A percentile compares a stretch with the other conserved stretches of the same genome.
Evolutionary conservation across 2,113 vertebrate genomes (phyloP).

Genomic region (Pseudopipra pipra): DNA sequence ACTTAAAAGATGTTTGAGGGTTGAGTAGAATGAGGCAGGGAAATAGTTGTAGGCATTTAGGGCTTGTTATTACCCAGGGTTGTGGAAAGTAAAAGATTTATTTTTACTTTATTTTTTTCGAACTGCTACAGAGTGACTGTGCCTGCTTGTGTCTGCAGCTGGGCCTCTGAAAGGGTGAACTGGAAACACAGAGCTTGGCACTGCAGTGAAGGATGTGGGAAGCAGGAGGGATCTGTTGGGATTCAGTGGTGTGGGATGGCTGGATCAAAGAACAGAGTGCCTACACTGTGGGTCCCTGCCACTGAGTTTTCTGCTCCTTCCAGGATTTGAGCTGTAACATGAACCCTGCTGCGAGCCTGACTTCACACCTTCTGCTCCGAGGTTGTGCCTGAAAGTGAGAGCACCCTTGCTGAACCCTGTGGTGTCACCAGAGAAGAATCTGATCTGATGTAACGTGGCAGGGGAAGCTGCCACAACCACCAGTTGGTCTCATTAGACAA

Average conservation of each 20-base stretch:
- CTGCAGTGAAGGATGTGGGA: background rate
- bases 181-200: background rate
- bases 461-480: slow-evolving; percentile 23
- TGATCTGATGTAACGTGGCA: background rate
- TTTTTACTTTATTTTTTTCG: background rate
- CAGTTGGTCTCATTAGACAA: background rate
- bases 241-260: background rate
- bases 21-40: background rate
- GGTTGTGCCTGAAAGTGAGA: background rate
- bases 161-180: background rate
- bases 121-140: background rate
- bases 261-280: background rate
- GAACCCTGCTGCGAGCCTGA: background rate
- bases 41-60: background rate
- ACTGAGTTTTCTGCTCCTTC: background rate
- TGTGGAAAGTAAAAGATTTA: background rate
- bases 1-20: background rate
- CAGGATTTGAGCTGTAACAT: background rate
- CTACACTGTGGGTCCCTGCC: background rate
- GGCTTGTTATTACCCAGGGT: background rate
- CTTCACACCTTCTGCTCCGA: background rate
- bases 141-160: background rate
- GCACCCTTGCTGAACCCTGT: background rate
- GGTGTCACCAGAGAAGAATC: slow-evolving; percentile 27
- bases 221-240: background rate